These are phyloP conservation scores for Petromus typicus DNA, from an alignment of 2,113 vertebrate genomes.

Conservation along the genomic window DNA sequence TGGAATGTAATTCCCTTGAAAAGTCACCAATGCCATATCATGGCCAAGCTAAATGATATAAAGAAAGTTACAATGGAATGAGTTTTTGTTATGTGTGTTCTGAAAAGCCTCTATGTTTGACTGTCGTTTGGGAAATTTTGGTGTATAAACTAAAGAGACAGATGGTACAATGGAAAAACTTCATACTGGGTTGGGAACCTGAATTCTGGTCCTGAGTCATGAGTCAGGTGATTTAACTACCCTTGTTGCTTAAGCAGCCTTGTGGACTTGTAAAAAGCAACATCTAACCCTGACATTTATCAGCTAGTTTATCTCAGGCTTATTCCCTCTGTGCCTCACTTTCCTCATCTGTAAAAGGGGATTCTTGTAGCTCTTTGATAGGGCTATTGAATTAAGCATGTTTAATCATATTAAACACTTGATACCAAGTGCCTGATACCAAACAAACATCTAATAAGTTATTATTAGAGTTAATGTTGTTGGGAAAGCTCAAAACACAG, in stretches of 20 bases:
- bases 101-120: neutral
- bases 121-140: neutral
- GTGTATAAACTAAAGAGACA: neutral
- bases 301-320: neutral
- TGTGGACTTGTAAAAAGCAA: neutral
- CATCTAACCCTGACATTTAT: neutral
- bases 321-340: neutral
- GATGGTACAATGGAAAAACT: neutral
- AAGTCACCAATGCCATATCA: neutral
- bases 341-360: neutral
- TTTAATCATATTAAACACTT: neutral
- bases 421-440: neutral
- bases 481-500: neutral
- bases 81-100: neutral
- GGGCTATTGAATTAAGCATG: neutral
- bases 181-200: neutral
- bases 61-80: neutral
- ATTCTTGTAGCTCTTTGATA: neutral
- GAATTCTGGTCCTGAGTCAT: neutral
- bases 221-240: neutral
- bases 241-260: neutral
- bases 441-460: neutral
- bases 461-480: neutral
- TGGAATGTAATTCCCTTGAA: conserved; percentile 1
- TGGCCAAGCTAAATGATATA: neutral